Evolutionary conservation across 1,140 invertebrate genomes (phyloP).

Genomic region (Atta texana): DNA sequence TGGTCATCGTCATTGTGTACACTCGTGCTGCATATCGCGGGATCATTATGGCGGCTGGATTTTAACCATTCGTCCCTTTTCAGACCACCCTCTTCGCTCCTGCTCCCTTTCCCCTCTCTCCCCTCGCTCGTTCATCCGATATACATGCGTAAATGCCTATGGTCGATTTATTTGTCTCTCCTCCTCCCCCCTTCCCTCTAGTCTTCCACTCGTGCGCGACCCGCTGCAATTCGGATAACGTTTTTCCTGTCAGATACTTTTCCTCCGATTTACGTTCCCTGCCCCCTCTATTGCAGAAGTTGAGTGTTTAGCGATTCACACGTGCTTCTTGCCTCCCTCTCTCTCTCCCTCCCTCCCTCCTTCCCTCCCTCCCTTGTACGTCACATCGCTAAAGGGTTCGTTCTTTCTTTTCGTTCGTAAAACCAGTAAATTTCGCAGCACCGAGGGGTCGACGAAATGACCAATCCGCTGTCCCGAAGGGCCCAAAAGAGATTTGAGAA

Average conservation of each 20-base stretch:
- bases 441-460: slow-evolving; percentile 45
- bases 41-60: slow-evolving; percentile 74
- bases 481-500: slow-evolving; percentile 71
- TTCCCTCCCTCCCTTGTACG: neutral
- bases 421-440: slow-evolving; percentile 45
- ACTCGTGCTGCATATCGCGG: slow-evolving; percentile 64
- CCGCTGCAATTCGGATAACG: no score
- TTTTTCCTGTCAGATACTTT: no score
- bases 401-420: slow-evolving; percentile 46
- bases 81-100: slow-evolving; percentile 28
- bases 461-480: slow-evolving; percentile 33
- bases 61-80: slow-evolving; percentile 69
- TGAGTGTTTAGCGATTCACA: slow-evolving; percentile 43
- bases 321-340: slow-evolving; percentile 13
- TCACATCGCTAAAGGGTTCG: slow-evolving; percentile 39
- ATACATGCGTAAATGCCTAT: slow-evolving; percentile 73
- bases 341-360: no score
- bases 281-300: neutral
- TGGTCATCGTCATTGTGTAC: slow-evolving; percentile 74
- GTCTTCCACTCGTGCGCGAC: no score
- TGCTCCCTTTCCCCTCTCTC: neutral
- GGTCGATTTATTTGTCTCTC: slow-evolving; percentile 69
- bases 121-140: slow-evolving; percentile 48
- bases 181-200: no score
- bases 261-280: no score